Evolutionary conservation across 2,113 vertebrate species (phyloP), one percentile per base, ranked within the genome.

Genomic region (Sarotherodon lohbergeri): DNA sequence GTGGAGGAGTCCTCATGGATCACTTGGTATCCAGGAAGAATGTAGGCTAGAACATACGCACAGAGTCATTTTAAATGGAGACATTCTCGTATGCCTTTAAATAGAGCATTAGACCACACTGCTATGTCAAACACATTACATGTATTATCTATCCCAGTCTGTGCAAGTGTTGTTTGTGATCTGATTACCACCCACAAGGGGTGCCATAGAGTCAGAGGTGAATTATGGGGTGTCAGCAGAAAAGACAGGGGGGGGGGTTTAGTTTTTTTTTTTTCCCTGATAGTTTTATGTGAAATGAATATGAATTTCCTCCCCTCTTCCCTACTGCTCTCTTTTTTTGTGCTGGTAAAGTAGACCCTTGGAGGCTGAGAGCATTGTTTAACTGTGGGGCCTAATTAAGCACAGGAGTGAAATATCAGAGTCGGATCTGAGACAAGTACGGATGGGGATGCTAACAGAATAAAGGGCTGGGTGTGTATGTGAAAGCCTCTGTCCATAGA

Each of bases 381-480:
- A 90, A 93, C 93, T 94, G 82, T 86, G 84, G 91, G 94, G 89
- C 88, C 91, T 92, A 95, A 95, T 96, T 95, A 95, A 91, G 89
- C 56, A 86, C 78, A 63, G 81, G 36, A 86, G 55, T 86, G 63
- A 88, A 89, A 89, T 85, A 88, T 86, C 82, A 80, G 87, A 87
- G 80, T 48, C 55, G 16, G 54, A 87, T 86, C 80, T 80, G 34
- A 39, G 66, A 89, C 46, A 55, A 84, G 81, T 57, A 32, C 43
- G 36, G 54, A 86, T 68, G 79, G 55, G 81, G 63, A 73, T 81
- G 73, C 80, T 55, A 82, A 68, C 6, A 55, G 63, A 88, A 87
- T 81, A 83, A 86, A 85, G 79, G 46, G 43, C 48, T 71, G 79
- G 34, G 57, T 81, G 81, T 88, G 57, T 39, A 79, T 79, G 82